These are phyloP conservation scores for Galeopsomyia nigrocyanea DNA, from an alignment of 2,888 invertebrate species.

Conservation along the genomic window DNA sequence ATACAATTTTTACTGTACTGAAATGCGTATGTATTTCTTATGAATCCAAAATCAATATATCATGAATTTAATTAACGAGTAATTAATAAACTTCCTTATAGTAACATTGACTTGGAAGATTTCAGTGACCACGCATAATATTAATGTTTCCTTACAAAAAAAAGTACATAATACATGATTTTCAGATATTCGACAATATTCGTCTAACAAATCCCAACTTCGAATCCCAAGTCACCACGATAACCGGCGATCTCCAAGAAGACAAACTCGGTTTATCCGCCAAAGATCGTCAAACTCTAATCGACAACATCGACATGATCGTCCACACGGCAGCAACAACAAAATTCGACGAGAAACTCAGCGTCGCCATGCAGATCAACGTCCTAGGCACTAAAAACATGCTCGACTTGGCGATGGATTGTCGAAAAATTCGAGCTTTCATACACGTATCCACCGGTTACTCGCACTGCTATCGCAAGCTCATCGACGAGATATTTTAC, in stretches of 20 bases:
- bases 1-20: too few species aligned
- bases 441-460: conserved; percentile 58
- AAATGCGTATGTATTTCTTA: too few species aligned
- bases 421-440: conserved; percentile 51
- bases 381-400: too few species aligned
- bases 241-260: conserved; percentile 52
- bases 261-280: conserved; percentile 51
- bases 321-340: conserved; percentile 55
- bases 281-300: conserved; percentile 47
- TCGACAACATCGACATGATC: conserved; percentile 54
- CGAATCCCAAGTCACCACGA: conserved; percentile 47
- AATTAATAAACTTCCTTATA: too few species aligned
- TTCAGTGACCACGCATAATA: too few species aligned
- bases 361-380: conserved; percentile 49
- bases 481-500: conserved; percentile 57
- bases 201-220: conserved; percentile 54
- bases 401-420: conserved; percentile 55
- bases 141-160: too few species aligned
- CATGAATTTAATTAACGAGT: too few species aligned
- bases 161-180: too few species aligned
- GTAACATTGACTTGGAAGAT: too few species aligned
- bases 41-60: too few species aligned
- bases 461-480: conserved; percentile 51
- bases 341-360: conserved; percentile 49
- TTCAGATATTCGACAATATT: too few species aligned